Conservation (phyloP, 2,113 vertebrate genomes). For the Arenaria interpres region DNA sequence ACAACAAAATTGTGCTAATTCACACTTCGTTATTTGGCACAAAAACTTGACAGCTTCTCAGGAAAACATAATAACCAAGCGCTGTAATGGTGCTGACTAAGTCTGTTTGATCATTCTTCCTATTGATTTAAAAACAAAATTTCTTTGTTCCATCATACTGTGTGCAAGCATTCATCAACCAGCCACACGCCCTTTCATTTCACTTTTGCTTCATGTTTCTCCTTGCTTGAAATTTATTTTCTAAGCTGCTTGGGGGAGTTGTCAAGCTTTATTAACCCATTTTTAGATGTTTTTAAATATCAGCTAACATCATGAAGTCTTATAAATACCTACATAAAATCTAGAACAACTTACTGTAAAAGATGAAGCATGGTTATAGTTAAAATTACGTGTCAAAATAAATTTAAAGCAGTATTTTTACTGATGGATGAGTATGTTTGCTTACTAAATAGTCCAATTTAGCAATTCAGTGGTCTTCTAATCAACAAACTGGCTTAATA, state of each 20-base stretch:
- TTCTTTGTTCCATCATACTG: conserved; percentile 14
- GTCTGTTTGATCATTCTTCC: not conserved
- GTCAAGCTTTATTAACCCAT: not conserved
- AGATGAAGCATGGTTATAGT: not conserved
- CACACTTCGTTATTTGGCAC: not conserved
- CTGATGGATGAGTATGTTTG: not conserved
- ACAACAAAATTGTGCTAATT: not conserved
- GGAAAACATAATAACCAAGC: not conserved
- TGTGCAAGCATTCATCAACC: conserved; percentile 23
- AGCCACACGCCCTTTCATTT: not conserved
- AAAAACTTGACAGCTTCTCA: not conserved
- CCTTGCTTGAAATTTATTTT: not conserved
- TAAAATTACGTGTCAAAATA: not conserved
- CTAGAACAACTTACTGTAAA: not conserved
- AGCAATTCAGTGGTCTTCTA: not conserved
- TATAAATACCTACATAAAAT: not conserved
- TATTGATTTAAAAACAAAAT: conserved; percentile 36
- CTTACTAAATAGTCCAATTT: not conserved
- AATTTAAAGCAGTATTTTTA: not conserved
- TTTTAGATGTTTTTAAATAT: not conserved
- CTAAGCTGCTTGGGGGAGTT: not conserved
- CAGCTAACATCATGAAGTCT: not conserved
- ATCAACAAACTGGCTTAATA: not conserved
- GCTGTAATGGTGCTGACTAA: not conserved
- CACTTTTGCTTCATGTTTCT: not conserved